Percentiles rank a stretch among this genome's conserved stretches.
Evolutionary conservation across 2,888 invertebrate genomes (phyloP).

Genomic region (Argynnis bischoffii): DNA sequence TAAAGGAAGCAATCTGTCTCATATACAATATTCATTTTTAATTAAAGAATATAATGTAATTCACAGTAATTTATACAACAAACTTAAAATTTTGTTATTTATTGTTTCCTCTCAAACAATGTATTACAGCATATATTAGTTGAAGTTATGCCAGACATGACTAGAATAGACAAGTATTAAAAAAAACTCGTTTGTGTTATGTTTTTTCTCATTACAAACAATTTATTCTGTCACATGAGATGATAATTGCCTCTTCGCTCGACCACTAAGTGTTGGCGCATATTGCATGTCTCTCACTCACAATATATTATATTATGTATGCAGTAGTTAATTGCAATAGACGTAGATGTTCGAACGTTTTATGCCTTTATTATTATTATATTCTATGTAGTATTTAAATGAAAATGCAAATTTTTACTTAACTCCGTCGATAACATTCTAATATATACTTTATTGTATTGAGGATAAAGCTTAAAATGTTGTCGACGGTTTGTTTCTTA

Average conservation of each 20-base stretch:
- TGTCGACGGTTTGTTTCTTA: constrained; percentile 46
- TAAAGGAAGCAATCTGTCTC: too few species aligned
- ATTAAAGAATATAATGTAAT: too few species aligned
- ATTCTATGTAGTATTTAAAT: constrained; percentile 54
- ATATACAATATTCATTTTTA: too few species aligned
- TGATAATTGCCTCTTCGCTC: too few species aligned
- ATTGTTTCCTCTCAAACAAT: too few species aligned
- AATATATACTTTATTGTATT: constrained; percentile 1
- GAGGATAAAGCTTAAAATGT: constrained; percentile 34
- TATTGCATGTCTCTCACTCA: constrained; percentile 29
- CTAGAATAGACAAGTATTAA: too few species aligned
- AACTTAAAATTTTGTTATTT: too few species aligned
- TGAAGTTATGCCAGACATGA: too few species aligned
- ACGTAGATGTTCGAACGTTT: constrained; percentile 66
- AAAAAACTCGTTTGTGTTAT: too few species aligned
- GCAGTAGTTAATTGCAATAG: constrained; percentile 58
- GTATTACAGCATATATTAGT: too few species aligned
- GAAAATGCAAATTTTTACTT: constrained; percentile 53
- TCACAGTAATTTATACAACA: too few species aligned
- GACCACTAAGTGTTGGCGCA: too few species aligned
- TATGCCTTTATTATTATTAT: constrained; percentile 57
- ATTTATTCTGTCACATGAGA: not conserved
- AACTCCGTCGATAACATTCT: constrained; percentile 44
- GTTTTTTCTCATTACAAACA: not conserved
- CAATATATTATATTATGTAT: constrained; percentile 31